Base-by-base conservation (phyloP, 2,888 invertebrate genomes). In the Scaptomyza cyrtandrae region DNA sequence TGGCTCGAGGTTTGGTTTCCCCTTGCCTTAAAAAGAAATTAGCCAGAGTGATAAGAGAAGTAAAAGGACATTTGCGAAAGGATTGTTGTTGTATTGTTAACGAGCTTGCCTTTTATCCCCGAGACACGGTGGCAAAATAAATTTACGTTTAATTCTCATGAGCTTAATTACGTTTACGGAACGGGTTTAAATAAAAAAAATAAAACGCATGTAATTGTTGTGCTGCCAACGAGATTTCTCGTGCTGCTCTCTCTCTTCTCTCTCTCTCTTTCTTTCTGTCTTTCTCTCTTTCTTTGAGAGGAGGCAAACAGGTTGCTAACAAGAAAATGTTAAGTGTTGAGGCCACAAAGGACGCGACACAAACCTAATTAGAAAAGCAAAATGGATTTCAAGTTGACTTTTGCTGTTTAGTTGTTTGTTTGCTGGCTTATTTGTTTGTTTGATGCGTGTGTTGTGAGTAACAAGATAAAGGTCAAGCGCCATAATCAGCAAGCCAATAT, bases 111-210 rank as follows among this genome's bases (percentile, higher is more conserved):
- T 29, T 53, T 52, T 61, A 52, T 58, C 45, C 53, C 46, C 52
- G 60, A 46, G 60, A 29, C 14, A 60, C 16, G 67, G 60, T 55
- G 67, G 52, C 55, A 29, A 82, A 79, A 79, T 74, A 82, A 78
- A 87, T 87, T 75, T 71, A 55, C 79, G 86, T 70, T 80, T 65
- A 86, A 86, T 84, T 86, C 88, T 71, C 84, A 72, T 60, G 88
- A 86, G 88, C 84, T 86, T 88, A 88, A 86, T 86, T 88, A 86
- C 81, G 70, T 88, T 88, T 68, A 84, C 78, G 88, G 50, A 1
- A 37, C 74, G 75, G 81, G 88, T 86, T 83, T 80, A 75, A 79
- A 85, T 78, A 75, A 85, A 73, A 82, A 9, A 31, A 63, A 63
- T 70, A 73, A 16, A 83, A 76, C 70, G 72, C 71, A 54, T 79